These are phyloP conservation scores for Felis catus DNA, from an alignment of 2,113 vertebrate species.

Conservation along the genomic window F.catus_Fca126_mat1.0 CM031428.1:35593001-35593500, in stretches of 20 bases:
- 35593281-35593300: neutral
- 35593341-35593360: no score
- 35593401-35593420: no score
- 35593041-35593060: neutral
- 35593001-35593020: neutral
- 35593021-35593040: neutral
- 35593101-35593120: neutral
- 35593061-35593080: neutral
- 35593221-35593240: slow-evolving; percentile 31
- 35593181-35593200: slow-evolving; percentile 19
- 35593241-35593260: neutral
- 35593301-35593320: neutral
- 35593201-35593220: slow-evolving; percentile 37
- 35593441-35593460: no score
- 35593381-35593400: neutral
- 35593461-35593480: no score
- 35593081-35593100: slow-evolving; percentile 25
- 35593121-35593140: slow-evolving; percentile 12
- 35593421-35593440: no score
- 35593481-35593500: no score
- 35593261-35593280: neutral
- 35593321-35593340: neutral
- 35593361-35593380: neutral
- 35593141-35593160: neutral
- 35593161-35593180: neutral